Evolutionary conservation across 2,797 vertebrate genomes (phyloP).

Genomic region (Mallotus villosus): DNA sequence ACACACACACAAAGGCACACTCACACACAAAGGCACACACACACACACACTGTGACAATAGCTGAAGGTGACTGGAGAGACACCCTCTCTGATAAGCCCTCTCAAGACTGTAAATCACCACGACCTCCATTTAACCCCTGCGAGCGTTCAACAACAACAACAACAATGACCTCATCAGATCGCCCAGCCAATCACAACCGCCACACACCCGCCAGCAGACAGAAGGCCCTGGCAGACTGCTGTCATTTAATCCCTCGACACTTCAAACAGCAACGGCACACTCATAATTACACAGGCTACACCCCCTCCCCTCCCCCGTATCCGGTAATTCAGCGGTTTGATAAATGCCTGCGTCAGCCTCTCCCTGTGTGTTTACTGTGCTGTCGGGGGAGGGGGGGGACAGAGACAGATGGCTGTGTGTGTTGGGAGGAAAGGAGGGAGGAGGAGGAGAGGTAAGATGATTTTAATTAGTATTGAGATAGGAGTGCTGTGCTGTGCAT

Average conservation of each 20-base stretch:
- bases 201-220: not conserved
- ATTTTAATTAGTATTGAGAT: not conserved
- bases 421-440: not conserved
- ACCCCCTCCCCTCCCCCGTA: not conserved
- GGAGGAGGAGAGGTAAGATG: not conserved
- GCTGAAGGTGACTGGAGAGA: constrained; percentile 18
- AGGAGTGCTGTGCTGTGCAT: not conserved
- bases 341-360: constrained; percentile 16
- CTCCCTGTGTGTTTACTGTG: constrained; percentile 2
- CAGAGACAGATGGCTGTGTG: constrained; percentile 52
- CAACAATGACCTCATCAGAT: not conserved
- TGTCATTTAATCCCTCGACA: not conserved
- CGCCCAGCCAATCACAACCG: not conserved
- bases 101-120: constrained; percentile 41
- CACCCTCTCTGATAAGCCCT: constrained; percentile 19
- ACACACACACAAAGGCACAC: not conserved
- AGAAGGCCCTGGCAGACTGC: no score
- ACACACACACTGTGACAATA: not conserved
- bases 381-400: constrained; percentile 15
- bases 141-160: not conserved
- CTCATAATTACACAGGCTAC: not conserved
- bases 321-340: not conserved
- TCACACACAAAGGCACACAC: not conserved
- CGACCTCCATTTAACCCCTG: constrained; percentile 44
- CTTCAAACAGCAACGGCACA: not conserved